A percentile compares a stretch with the other conserved stretches of the same genome.
Conservation (phyloP, 2,113 vertebrate species). For the Apeltes quadracus region DNA sequence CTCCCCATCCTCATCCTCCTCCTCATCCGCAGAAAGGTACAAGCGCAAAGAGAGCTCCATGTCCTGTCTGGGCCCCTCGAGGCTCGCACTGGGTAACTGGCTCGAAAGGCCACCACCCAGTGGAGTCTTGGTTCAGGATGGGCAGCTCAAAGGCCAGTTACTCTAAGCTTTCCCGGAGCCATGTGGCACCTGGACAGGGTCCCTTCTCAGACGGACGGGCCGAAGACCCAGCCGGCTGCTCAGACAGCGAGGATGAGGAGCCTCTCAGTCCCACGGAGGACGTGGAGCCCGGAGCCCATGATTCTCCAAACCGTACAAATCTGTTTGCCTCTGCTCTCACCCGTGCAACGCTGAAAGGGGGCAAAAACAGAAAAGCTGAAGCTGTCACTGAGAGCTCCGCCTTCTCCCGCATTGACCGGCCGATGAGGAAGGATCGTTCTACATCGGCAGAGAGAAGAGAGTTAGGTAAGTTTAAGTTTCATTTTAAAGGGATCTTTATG, state of each 20-base stretch:
- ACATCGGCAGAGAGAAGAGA: conserved; percentile 83
- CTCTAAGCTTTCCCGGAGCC: conserved; percentile 75
- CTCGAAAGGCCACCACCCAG: conserved; percentile 71
- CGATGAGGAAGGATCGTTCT: conserved; percentile 85
- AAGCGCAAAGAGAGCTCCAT: conserved; percentile 81
- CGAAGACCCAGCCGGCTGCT: conserved; percentile 72
- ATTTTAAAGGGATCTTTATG: neutral
- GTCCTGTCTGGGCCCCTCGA: conserved; percentile 81
- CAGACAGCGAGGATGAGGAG: conserved; percentile 82
- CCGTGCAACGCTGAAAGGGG: conserved; percentile 68
- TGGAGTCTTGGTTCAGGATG: conserved; percentile 81
- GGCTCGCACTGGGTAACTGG: conserved; percentile 72
- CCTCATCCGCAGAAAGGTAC: conserved; percentile 85
- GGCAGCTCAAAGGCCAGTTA: conserved; percentile 79
- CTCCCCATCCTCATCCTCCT: conserved; percentile 83
- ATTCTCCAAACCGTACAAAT: conserved; percentile 88
- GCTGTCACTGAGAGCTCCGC: conserved; percentile 56
- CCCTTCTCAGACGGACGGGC: conserved; percentile 73
- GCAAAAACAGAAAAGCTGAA: conserved; percentile 69
- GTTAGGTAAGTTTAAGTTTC: conserved; percentile 72
- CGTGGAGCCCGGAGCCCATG: conserved; percentile 55
- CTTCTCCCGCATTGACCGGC: conserved; percentile 76
- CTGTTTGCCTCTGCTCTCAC: conserved; percentile 95
- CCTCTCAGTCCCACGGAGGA: conserved; percentile 72
- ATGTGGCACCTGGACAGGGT: conserved; percentile 68